These are phyloP conservation scores for Labrus mixtus DNA, from an alignment of 2,113 vertebrate species.

Conservation along the genomic window DNA sequence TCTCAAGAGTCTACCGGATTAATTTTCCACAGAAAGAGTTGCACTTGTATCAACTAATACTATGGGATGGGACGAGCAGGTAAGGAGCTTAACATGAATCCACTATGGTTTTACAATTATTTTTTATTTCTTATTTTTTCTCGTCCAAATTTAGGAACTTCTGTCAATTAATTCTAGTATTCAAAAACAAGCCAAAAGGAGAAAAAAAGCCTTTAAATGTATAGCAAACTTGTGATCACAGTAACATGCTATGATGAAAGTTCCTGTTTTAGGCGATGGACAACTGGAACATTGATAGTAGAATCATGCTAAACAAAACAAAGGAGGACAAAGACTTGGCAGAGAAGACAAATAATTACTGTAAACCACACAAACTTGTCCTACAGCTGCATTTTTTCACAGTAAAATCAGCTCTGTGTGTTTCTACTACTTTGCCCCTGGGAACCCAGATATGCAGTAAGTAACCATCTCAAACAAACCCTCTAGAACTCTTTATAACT, in stretches of 20 bases:
- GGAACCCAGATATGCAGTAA: too few species aligned
- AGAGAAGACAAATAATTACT: background rate
- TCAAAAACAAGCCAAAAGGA: background rate
- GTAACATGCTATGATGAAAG: background rate
- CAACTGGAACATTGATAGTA: background rate
- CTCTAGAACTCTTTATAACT: background rate
- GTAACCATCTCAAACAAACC: background rate
- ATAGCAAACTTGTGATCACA: too few species aligned
- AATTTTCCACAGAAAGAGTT: background rate
- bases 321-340: background rate
- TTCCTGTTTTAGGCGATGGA: background rate
- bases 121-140: too few species aligned
- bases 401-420: too few species aligned
- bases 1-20: background rate
- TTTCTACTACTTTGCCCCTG: too few species aligned
- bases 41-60: background rate
- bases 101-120: background rate
- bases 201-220: background rate
- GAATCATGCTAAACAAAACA: background rate
- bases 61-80: rapidly evolving
- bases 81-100: background rate
- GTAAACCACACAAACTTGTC: too few species aligned
- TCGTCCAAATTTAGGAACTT: background rate
- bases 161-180: background rate
- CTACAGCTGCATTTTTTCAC: too few species aligned